Conservation (phyloP, 2,888 invertebrate species). For the Melangyna quadrimaculata region DNA sequence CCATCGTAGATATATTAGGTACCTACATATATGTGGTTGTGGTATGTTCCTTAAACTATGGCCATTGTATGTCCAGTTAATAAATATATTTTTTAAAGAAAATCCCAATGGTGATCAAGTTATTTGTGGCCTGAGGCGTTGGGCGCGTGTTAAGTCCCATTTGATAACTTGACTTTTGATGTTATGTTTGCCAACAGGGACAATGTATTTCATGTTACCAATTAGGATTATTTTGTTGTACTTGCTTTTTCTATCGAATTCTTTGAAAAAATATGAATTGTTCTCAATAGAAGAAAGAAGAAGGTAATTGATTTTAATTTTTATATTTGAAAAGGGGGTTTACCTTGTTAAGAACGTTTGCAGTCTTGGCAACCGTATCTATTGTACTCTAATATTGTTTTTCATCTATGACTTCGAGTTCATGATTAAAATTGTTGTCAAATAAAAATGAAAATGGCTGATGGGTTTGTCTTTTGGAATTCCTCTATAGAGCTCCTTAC, state of each 20-base stretch:
- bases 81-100: constrained; percentile 1
- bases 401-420: too few relatives aligned
- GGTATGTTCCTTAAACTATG: constrained; percentile 1
- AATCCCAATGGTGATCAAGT: constrained; percentile 29
- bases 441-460: too few relatives aligned
- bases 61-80: constrained; percentile 36
- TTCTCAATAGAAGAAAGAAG: too few relatives aligned
- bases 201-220: background rate
- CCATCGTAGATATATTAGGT: background rate
- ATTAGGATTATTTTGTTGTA: background rate
- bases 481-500: too few relatives aligned
- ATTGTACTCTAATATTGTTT: too few relatives aligned
- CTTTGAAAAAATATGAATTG: too few relatives aligned
- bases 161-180: constrained; percentile 30
- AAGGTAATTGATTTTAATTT: too few relatives aligned
- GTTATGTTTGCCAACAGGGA: background rate
- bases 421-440: too few relatives aligned
- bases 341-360: too few relatives aligned
- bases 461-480: too few relatives aligned
- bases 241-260: background rate
- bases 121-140: constrained; percentile 37
- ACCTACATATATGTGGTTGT: background rate
- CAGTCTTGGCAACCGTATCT: too few relatives aligned
- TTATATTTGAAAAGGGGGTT: too few relatives aligned
- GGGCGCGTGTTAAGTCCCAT: constrained; percentile 19